A percentile compares a stretch with the other conserved stretches of the same genome.
Conservation (phyloP, 1,140 invertebrate species). For the Trissolcus basalis region DNA sequence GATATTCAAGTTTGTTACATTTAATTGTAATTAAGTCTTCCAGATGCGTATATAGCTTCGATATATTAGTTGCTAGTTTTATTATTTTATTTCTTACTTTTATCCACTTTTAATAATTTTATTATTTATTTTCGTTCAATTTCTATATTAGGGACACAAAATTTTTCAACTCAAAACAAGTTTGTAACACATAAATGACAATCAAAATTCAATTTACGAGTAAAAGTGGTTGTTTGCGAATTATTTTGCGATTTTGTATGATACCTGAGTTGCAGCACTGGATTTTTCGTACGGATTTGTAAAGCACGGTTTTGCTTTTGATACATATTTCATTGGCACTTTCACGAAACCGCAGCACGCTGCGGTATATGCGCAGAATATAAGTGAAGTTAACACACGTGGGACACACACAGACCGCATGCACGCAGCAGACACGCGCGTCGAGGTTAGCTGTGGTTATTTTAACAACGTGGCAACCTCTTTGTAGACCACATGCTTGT, state of each 20-base stretch:
- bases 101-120: too few species aligned
- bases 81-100: too few species aligned
- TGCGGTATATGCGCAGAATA: conserved; percentile 53
- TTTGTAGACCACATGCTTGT: conserved; percentile 77
- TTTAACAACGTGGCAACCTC: conserved; percentile 77
- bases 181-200: too few species aligned
- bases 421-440: conserved; percentile 64
- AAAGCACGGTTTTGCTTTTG: conserved; percentile 49
- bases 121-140: too few species aligned
- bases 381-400: conserved; percentile 61
- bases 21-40: conserved; percentile 31
- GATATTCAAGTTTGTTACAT: conserved; percentile 24
- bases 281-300: conserved; percentile 47
- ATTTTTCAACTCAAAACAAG: too few species aligned
- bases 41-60: too few species aligned
- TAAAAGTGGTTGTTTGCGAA: too few species aligned
- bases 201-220: too few species aligned
- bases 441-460: conserved; percentile 73
- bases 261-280: conserved; percentile 7
- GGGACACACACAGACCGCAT: conserved; percentile 57
- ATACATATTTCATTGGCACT: conserved; percentile 60
- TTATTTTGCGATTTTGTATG: conserved; percentile 3
- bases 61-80: conserved; percentile 1
- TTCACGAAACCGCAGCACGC: conserved; percentile 58
- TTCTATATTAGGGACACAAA: too few species aligned